Evolutionary conservation across 2,888 invertebrate genomes (phyloP).

Genomic region (Hydriomena furcata): DNA sequence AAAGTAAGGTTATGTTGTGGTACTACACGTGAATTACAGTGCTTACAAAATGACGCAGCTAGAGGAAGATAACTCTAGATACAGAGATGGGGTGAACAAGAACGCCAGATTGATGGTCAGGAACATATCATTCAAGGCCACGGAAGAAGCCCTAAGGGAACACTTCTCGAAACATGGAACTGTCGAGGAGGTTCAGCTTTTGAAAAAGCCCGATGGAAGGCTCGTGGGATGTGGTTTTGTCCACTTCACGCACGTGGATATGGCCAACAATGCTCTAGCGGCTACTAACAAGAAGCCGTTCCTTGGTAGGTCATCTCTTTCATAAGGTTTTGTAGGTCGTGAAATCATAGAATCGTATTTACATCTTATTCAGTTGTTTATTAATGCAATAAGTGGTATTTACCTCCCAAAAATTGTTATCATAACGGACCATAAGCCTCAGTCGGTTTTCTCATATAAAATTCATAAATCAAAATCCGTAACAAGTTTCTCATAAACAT

Average conservation of each 20-base stretch:
- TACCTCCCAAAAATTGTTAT: no score
- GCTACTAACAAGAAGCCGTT: slow-evolving; percentile 87
- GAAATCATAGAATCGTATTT: no score
- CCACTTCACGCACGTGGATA: slow-evolving; percentile 89
- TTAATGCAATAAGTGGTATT: no score
- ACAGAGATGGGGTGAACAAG: slow-evolving; percentile 57
- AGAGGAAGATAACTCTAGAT: slow-evolving; percentile 53
- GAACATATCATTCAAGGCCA: slow-evolving; percentile 89
- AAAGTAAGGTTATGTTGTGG: slow-evolving; percentile 50
- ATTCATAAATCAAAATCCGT: no score
- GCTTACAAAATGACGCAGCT: slow-evolving; percentile 44
- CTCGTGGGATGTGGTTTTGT: slow-evolving; percentile 95
- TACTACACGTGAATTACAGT: slow-evolving; percentile 44
- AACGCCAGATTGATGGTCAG: slow-evolving; percentile 86
- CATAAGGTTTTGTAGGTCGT: no score
- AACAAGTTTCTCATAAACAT: no score
- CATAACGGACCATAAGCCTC: no score
- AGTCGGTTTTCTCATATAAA: no score
- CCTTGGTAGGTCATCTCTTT: slow-evolving; percentile 63
- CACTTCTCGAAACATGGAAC: slow-evolving; percentile 90
- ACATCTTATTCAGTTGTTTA: no score
- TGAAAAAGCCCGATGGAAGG: slow-evolving; percentile 89
- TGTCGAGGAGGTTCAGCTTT: slow-evolving; percentile 88
- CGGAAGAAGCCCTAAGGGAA: slow-evolving; percentile 86
- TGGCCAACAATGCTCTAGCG: slow-evolving; percentile 91